Evolutionary conservation across 2,113 vertebrate species (phyloP).

Genomic region (Ranitomeya variabilis): DNA sequence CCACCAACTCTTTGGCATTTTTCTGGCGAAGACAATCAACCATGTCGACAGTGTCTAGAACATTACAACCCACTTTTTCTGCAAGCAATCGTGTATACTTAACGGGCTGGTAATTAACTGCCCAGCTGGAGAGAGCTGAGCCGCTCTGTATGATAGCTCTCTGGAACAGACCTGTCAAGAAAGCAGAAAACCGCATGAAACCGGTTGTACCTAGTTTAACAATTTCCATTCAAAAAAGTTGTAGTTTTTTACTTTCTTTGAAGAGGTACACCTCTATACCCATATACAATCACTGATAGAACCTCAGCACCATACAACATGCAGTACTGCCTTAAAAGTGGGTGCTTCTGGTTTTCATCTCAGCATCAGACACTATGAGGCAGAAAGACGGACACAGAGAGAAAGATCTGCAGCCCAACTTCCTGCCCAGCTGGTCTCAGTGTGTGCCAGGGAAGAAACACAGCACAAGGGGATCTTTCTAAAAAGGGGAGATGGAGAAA

Average conservation of each 20-base stretch:
- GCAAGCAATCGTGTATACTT: constrained; percentile 96
- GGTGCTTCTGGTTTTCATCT: constrained; percentile 46
- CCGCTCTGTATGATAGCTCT: constrained; percentile 98
- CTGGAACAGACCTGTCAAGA: constrained; percentile 90
- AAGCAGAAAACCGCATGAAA: constrained; percentile 20
- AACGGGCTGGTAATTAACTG: constrained; percentile 97
- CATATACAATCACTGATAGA: neutral
- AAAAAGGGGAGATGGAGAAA: constrained; percentile 8
- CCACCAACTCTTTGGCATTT: constrained; percentile 93
- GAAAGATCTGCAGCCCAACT: constrained; percentile 61
- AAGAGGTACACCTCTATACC: neutral
- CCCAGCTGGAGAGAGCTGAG: constrained; percentile 97
- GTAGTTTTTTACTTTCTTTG: neutral
- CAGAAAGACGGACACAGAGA: constrained; percentile 51
- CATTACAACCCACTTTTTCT: constrained; percentile 97
- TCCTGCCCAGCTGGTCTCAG: constrained; percentile 82
- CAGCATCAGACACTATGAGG: constrained; percentile 47
- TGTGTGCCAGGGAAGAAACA: constrained; percentile 73
- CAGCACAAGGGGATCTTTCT: constrained; percentile 71
- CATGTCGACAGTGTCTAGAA: constrained; percentile 97
- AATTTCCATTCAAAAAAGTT: neutral
- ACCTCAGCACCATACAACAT: neutral
- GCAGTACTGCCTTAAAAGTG: constrained; percentile 43
- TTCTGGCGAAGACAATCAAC: constrained; percentile 97
- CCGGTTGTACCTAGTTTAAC: neutral